phyloP scores from a whole-genome alignment of 2,113 vertebrate genomes.

The Bujurquina vittata region DNA sequence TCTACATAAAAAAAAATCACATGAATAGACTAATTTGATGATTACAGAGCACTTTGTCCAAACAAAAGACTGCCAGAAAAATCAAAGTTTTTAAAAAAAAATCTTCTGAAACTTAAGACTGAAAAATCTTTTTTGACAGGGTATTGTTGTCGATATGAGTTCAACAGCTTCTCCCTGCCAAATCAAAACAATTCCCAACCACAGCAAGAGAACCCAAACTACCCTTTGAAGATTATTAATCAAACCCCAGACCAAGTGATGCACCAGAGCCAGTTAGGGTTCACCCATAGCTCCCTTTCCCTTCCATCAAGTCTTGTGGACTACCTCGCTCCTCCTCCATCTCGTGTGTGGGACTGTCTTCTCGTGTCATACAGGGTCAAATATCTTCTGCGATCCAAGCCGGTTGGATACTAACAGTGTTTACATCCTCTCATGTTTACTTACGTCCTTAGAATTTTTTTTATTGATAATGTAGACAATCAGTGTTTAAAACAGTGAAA shows the following conservation, averaged over 20 bases:
- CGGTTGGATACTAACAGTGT: conserved; percentile 56
- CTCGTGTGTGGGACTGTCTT: conserved; percentile 23
- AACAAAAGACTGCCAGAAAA: conserved; percentile 49
- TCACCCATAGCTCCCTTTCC: conserved; percentile 2
- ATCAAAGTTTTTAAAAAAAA: conserved; percentile 8
- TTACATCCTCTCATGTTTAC: conserved; percentile 70
- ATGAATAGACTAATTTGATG: conserved; percentile 10
- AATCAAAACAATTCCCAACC: conserved; percentile 36
- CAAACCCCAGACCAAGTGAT: not conserved
- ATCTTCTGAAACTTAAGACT: conserved; percentile 17
- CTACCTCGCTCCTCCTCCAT: conserved; percentile 68
- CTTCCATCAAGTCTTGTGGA: conserved; percentile 53
- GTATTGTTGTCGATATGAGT: not conserved
- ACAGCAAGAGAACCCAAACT: conserved; percentile 17
- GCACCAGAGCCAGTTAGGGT: conserved; percentile 7
- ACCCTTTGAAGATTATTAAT: conserved; percentile 26
- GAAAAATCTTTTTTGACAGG: not conserved
- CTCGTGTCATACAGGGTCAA: conserved; percentile 64
- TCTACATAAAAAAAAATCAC: too few species aligned
- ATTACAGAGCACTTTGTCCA: conserved; percentile 13
- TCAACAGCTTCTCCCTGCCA: conserved; percentile 70
- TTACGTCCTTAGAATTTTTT: conserved; percentile 59
- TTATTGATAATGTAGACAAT: conserved; percentile 76
- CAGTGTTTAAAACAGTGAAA: conserved; percentile 63
- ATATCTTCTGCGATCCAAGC: conserved; percentile 26